A percentile compares a stretch with the other conserved stretches of the same genome.
Conservation (phyloP, 2,113 vertebrate species). For the Microtus ochrogaster region DNA sequence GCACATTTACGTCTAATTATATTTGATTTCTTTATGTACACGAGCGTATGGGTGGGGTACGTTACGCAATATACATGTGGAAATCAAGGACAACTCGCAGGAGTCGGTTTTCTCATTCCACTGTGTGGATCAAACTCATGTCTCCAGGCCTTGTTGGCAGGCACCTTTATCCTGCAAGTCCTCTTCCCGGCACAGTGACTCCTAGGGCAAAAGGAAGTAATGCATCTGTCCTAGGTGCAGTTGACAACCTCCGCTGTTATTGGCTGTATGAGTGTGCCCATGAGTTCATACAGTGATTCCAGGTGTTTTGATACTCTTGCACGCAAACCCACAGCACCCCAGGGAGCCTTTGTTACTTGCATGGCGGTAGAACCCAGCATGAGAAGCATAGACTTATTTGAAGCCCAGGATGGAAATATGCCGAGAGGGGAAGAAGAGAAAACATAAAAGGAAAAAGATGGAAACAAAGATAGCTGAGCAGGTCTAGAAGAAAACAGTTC, state of each 20-base stretch:
- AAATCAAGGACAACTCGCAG: neutral
- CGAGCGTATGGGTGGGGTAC: neutral
- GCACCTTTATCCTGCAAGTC: neutral
- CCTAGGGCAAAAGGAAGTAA: neutral
- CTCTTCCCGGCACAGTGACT: neutral
- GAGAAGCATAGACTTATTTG: neutral
- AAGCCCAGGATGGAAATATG: slow-evolving; percentile 19
- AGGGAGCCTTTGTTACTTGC: neutral
- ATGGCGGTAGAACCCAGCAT: neutral
- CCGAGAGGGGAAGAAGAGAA: neutral
- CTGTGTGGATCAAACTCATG: neutral
- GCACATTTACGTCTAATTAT: neutral
- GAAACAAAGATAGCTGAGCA: slow-evolving; percentile 3
- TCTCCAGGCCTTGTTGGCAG: neutral
- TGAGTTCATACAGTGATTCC: neutral
- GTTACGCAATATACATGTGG: too few species aligned
- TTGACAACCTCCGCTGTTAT: neutral
- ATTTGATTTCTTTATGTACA: neutral
- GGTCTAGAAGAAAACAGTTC: slow-evolving; percentile 25
- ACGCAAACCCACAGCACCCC: neutral
- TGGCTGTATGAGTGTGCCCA: neutral
- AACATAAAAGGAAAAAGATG: neutral
- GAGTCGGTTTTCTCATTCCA: neutral
- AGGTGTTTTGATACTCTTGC: neutral
- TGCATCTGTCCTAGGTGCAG: neutral